phyloP scores from a whole-genome alignment of 2,888 invertebrate genomes.

The Thumatha senex region DNA sequence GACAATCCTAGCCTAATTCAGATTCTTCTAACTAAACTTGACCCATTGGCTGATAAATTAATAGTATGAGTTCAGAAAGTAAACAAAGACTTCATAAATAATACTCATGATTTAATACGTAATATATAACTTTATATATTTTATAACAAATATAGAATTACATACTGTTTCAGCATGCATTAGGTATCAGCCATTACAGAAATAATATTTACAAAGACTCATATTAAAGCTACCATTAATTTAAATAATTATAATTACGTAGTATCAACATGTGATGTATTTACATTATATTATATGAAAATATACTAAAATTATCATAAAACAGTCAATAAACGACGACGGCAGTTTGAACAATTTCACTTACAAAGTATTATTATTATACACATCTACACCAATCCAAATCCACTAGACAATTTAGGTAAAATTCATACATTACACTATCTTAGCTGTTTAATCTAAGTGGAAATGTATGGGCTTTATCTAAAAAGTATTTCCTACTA shows the following conservation, averaged over 20 bases:
- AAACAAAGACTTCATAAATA: slow-evolving; percentile 35
- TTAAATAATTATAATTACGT: slow-evolving; percentile 58
- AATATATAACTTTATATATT: slow-evolving; percentile 78
- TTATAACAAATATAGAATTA: slow-evolving; percentile 81
- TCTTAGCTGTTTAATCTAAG: slow-evolving; percentile 22
- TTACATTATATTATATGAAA: slow-evolving; percentile 40
- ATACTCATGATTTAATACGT: slow-evolving; percentile 44
- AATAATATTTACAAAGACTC: slow-evolving; percentile 72
- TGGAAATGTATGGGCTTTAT: slow-evolving; percentile 18
- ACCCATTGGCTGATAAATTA: too few relatives aligned
- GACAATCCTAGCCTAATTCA: too few relatives aligned
- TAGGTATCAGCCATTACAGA: slow-evolving; percentile 53
- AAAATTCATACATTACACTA: slow-evolving; percentile 30
- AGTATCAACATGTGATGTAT: slow-evolving; percentile 35
- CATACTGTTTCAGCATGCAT: slow-evolving; percentile 64
- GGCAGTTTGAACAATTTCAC: slow-evolving; percentile 60
- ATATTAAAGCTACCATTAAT: slow-evolving; percentile 63
- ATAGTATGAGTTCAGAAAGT: neutral
- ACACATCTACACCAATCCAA: slow-evolving; percentile 15
- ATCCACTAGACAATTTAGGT: slow-evolving; percentile 30
- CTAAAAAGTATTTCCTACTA: slow-evolving; percentile 28
- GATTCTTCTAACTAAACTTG: too few relatives aligned
- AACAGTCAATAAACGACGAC: slow-evolving; percentile 71
- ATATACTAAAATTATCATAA: slow-evolving; percentile 51
- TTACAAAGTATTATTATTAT: slow-evolving; percentile 35